Conservation (phyloP, 2,113 vertebrate species). For the Caloenas nicobarica region DNA sequence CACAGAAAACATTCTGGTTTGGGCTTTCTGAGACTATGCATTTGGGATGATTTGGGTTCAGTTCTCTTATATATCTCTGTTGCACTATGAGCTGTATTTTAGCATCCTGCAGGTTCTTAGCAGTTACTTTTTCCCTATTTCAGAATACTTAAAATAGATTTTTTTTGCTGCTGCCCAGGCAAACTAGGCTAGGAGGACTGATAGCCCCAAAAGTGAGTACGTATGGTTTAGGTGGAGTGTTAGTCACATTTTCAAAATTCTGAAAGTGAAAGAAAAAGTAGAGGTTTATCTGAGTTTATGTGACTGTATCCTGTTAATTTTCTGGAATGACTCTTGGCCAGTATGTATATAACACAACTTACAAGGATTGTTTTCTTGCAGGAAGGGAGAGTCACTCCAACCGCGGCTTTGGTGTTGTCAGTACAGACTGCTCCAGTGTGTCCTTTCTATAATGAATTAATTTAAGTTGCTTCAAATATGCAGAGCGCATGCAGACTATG, state of each 20-base stretch:
- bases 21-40: background rate
- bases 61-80: background rate
- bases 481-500: background rate
- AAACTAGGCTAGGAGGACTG: background rate
- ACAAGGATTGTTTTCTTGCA: background rate
- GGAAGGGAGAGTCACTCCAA: background rate
- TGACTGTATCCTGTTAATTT: background rate
- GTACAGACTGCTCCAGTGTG: fast-evolving
- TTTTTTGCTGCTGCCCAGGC: background rate
- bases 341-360: background rate
- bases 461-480: background rate
- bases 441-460: background rate
- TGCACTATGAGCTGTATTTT: background rate
- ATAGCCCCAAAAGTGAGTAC: background rate
- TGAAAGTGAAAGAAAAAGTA: conserved; percentile 48
- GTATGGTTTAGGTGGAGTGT: background rate
- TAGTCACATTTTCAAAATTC: background rate
- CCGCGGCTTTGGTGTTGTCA: background rate
- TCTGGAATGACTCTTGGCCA: background rate
- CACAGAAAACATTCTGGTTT: background rate
- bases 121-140: background rate
- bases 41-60: background rate
- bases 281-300: background rate
- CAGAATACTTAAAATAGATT: background rate
- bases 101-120: background rate